Evolutionary conservation across 2,888 invertebrate genomes (phyloP), one percentile per base, ranked within the genome.

Genomic region (Xylocampa areola): DNA sequence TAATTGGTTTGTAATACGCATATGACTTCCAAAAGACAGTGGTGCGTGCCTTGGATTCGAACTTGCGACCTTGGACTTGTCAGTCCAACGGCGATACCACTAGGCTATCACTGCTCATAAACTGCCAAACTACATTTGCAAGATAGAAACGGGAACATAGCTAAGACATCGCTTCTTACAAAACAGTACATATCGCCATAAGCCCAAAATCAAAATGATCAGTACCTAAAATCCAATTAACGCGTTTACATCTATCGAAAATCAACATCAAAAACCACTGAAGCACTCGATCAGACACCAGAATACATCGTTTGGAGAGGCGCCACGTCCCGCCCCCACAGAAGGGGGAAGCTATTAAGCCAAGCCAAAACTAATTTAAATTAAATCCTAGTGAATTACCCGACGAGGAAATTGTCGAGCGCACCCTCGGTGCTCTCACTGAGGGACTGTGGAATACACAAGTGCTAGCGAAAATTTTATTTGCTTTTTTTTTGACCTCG

Each of bases 291-390:
- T 51, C 50, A 47, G 43, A 39, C 70, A 79, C 79, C 90, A 86
- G 91, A 90, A 90, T 90, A 89, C 74, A 73, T 73, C 76, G 76
- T 60, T 80, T 82, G 88, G 85, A 85, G 77, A 62, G 71, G 84
- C 87, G 82, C 92, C 94, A 83, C 94, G 14, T 2, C 23, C 88
- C 87, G 70, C 88, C 35, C 51, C 53, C 64, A 64, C 77, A 74
- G 75, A 60, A 63, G 80, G 98, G 95, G 78, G 97, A 96, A 86
- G 98, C 98, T 90, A 98, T 94, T 84, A 97, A 96, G 78, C 98
- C 98, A 94, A 99, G 99, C 91, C 97, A 91, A 95, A 95, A 95
- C 95, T 95, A 95, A 95, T 95, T 95, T 95, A 95, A 95, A 95
- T 95, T 95, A 95, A 95, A 95, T 95, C 95, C 95, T 95, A 95